A percentile compares a stretch with the other conserved stretches of the same genome.
These are phyloP conservation scores for Oenanthe melanoleuca DNA, from an alignment of 2,113 vertebrate species.

Conservation along the genomic window DNA sequence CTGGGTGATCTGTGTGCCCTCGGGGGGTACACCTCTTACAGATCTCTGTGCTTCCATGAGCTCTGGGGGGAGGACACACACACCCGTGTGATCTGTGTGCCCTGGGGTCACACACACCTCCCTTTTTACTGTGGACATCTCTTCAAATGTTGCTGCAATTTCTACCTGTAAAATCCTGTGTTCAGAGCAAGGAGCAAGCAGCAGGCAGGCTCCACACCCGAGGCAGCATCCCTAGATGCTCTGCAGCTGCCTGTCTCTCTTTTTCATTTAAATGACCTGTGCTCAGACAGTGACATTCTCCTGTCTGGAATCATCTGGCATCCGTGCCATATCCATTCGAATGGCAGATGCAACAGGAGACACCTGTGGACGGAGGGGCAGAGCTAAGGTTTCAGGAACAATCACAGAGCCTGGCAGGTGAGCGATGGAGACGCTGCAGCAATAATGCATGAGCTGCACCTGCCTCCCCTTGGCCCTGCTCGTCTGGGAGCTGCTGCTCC, in stretches of 20 bases:
- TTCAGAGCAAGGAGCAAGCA: not conserved
- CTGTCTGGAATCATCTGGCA: not conserved
- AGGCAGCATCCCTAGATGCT: not conserved
- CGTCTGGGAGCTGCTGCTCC: not conserved
- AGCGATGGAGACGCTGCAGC: not conserved
- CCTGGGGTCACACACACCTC: not conserved
- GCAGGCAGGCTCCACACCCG: not conserved
- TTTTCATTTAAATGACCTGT: not conserved
- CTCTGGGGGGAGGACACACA: not conserved
- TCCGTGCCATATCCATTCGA: not conserved
- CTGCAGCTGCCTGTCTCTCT: not conserved
- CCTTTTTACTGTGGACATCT: too few relatives aligned
- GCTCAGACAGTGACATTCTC: not conserved
- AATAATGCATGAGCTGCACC: constrained; percentile 69
- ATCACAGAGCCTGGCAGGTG: constrained; percentile 35
- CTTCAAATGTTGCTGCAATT: not conserved
- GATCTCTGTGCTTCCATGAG: not conserved
- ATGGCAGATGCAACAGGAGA: not conserved
- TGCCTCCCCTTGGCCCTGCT: not conserved
- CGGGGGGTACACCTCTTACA: not conserved
- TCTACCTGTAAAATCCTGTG: not conserved
- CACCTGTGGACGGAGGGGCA: not conserved
- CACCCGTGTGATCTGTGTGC: not conserved
- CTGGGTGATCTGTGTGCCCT: not conserved
- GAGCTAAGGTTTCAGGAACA: constrained; percentile 38